Percentiles rank a stretch among this genome's conserved stretches.
Evolutionary conservation across 2,797 vertebrate genomes (phyloP).

Genomic region (Xiphophorus birchmanni): DNA sequence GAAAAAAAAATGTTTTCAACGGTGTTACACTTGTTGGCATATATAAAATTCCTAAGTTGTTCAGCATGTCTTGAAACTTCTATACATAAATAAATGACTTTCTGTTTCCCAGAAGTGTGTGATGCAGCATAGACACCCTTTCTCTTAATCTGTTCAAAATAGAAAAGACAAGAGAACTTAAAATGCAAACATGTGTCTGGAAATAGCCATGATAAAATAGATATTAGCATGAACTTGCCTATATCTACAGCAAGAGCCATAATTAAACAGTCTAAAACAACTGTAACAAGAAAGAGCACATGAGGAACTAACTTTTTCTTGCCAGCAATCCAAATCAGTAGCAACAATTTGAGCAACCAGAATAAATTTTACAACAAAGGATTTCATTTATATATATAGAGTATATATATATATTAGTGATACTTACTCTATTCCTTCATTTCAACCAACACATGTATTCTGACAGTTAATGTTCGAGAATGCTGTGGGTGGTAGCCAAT

Average conservation of each 20-base stretch:
- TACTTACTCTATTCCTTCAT: not conserved
- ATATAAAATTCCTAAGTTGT: not conserved
- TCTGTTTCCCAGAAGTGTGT: not conserved
- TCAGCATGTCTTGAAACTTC: not conserved
- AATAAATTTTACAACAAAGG: not conserved
- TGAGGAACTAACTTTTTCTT: not conserved
- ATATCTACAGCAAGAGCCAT: not conserved
- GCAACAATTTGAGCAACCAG: not conserved
- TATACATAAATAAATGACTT: not conserved
- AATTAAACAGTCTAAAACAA: not conserved
- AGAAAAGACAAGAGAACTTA: not conserved
- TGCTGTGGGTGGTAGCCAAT: slow-evolving; percentile 73
- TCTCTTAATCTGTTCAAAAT: not conserved
- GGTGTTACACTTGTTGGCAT: not conserved
- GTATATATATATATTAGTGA: not conserved
- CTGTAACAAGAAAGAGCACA: not conserved
- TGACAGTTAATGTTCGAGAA: slow-evolving; percentile 73
- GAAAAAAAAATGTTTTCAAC: not conserved
- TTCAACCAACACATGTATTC: slow-evolving; percentile 47
- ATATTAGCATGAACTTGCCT: not conserved
- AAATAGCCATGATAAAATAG: not conserved
- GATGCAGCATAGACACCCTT: not conserved
- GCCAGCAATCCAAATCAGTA: not conserved
- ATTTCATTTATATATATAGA: not conserved
- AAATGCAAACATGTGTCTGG: not conserved